phyloP scores from a whole-genome alignment of 53 echinoderm and acorn worm species.

The Zoroaster sp. region DNA sequence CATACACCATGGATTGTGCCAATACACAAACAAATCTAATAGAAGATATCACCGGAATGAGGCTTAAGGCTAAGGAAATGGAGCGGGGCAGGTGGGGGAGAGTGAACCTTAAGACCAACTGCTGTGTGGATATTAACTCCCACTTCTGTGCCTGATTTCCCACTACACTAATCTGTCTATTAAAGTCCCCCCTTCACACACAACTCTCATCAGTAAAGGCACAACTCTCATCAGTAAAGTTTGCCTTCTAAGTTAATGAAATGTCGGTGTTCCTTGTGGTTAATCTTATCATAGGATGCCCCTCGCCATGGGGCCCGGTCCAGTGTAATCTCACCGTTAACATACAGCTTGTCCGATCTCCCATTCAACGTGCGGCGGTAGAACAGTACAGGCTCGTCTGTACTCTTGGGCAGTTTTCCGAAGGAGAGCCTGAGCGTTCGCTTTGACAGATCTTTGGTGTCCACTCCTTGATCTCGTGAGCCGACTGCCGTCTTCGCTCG shows the following conservation, averaged over 20 bases:
- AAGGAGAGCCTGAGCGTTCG: conserved; percentile 79
- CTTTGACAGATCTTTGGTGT: conserved; percentile 86
- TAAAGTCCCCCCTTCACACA: not conserved
- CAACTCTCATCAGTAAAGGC: not conserved
- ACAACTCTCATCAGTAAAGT: conserved; percentile 6
- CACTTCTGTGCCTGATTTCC: not conserved
- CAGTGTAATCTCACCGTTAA: conserved; percentile 85
- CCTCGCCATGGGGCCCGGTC: conserved; percentile 95
- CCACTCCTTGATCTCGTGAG: conserved; percentile 76
- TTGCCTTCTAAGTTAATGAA: conserved; percentile 48
- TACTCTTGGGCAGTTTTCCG: conserved; percentile 72
- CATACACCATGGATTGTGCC: too few relatives aligned
- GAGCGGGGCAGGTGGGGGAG: too few relatives aligned
- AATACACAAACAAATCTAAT: too few relatives aligned
- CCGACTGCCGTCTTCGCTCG: conserved; percentile 86
- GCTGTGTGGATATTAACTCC: not conserved
- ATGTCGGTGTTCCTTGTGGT: conserved; percentile 67
- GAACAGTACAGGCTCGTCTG: conserved; percentile 64
- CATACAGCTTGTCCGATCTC: conserved; percentile 81
- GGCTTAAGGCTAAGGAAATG: too few relatives aligned
- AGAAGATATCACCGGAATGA: too few relatives aligned
- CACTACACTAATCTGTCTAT: not conserved
- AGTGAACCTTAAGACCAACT: not conserved
- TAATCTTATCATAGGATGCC: conserved; percentile 87
- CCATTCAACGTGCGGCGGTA: conserved; percentile 94